Conservation (phyloP, 2,888 invertebrate genomes). For the Carpatolechia fugitivella region DNA sequence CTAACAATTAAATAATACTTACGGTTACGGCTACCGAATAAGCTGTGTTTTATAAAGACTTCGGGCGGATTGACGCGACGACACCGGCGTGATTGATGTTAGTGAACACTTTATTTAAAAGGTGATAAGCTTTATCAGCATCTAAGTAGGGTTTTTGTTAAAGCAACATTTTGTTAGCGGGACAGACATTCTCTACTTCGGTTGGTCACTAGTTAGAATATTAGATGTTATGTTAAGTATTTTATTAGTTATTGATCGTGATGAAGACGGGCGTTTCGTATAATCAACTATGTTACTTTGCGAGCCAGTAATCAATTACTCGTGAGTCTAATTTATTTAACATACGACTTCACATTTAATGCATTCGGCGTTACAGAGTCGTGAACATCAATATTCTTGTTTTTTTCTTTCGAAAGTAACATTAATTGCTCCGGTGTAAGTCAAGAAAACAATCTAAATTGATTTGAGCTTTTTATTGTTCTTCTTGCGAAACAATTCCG, state of each 20-base stretch:
- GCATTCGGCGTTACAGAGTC: constrained; percentile 55
- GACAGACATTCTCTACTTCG: neutral
- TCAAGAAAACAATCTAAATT: constrained; percentile 60
- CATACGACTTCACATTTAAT: constrained; percentile 58
- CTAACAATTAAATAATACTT: constrained; percentile 76
- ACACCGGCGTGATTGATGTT: constrained; percentile 62
- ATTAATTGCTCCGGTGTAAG: constrained; percentile 60
- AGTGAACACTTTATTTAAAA: constrained; percentile 29
- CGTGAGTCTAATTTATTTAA: constrained; percentile 58
- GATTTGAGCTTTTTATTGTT: constrained; percentile 58
- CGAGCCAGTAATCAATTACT: constrained; percentile 48
- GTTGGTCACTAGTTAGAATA: neutral
- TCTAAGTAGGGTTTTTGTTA: constrained; percentile 27
- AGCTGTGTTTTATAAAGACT: constrained; percentile 67
- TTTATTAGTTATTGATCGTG: neutral
- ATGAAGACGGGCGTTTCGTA: constrained; percentile 2
- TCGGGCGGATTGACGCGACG: constrained; percentile 67
- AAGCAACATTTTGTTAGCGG: neutral
- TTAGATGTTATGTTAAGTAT: neutral
- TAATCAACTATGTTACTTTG: neutral
- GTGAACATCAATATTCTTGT: constrained; percentile 60
- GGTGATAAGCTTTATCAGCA: constrained; percentile 40
- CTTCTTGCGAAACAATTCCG: constrained; percentile 56
- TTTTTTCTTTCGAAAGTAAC: constrained; percentile 54
- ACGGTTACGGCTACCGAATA: constrained; percentile 71